Conservation (phyloP, 1,140 invertebrate genomes). For the Homalodisca vitripennis region DNA sequence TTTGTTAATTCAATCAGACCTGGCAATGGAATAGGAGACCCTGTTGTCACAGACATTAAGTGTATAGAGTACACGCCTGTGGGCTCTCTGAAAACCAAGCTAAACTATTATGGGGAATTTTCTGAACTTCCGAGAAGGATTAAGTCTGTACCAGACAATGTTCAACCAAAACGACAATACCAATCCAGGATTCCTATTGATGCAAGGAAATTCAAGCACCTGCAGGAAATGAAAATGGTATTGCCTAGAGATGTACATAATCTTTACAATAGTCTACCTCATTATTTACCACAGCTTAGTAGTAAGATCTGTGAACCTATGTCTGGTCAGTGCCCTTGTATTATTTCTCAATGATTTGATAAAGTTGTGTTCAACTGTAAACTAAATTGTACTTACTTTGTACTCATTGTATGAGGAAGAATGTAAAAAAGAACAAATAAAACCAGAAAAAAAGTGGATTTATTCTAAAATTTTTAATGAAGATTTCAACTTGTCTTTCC, state of each 20-base stretch:
- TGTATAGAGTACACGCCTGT: constrained; percentile 41
- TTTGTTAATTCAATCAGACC: constrained; percentile 44
- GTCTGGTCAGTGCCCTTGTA: too few relatives aligned
- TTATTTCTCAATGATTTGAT: too few relatives aligned
- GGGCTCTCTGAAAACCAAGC: constrained; percentile 43
- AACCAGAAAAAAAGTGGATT: too few relatives aligned
- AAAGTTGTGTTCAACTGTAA: too few relatives aligned
- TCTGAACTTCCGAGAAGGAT: constrained; percentile 23
- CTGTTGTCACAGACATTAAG: constrained; percentile 42
- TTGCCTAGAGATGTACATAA: constrained; percentile 8
- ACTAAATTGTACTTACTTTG: too few relatives aligned
- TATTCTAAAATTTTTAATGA: too few relatives aligned
- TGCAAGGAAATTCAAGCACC: constrained; percentile 4
- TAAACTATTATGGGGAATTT: constrained; percentile 38
- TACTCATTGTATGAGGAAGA: too few relatives aligned
- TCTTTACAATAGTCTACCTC: neutral
- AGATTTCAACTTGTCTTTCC: too few relatives aligned
- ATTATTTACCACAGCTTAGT: too few relatives aligned
- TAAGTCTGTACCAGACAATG: neutral
- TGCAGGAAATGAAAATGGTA: constrained; percentile 8
- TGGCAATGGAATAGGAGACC: constrained; percentile 42
- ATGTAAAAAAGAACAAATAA: too few relatives aligned
- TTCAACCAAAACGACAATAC: neutral
- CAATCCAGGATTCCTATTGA: neutral
- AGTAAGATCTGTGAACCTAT: too few relatives aligned